A percentile compares a stretch with the other conserved stretches of the same genome.
These are phyloP conservation scores for Noctua fimbriata DNA, from an alignment of 2,888 invertebrate genomes.

Conservation along the genomic window DNA sequence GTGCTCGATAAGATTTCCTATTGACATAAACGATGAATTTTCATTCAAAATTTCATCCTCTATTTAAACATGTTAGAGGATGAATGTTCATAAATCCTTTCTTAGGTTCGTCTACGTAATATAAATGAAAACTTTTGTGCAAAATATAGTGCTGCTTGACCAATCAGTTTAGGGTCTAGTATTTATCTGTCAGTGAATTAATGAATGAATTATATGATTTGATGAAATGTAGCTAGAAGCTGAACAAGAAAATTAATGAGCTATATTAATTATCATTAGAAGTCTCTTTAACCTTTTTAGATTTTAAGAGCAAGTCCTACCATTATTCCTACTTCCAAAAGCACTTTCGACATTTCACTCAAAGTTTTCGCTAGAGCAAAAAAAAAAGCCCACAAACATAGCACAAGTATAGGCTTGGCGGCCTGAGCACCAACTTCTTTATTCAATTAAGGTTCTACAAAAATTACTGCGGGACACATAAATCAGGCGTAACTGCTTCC, in stretches of 20 bases:
- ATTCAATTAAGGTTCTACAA: constrained; percentile 83
- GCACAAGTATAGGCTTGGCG: constrained; percentile 14
- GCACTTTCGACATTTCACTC: background rate
- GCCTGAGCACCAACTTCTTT: constrained; percentile 75
- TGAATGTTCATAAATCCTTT: background rate
- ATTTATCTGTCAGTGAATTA: background rate
- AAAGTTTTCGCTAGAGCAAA: constrained; percentile 10
- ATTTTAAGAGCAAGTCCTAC: background rate
- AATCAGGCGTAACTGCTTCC: constrained; percentile 82
- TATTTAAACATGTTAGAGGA: background rate
- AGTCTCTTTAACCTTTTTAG: background rate
- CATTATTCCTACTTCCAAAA: background rate
- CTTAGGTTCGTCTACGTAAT: background rate
- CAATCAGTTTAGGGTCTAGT: background rate
- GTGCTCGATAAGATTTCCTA: too few relatives aligned
- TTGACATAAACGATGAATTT: too few relatives aligned
- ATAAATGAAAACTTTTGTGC: background rate
- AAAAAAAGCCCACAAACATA: constrained; percentile 15
- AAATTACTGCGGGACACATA: constrained; percentile 81
- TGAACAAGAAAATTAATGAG: background rate
- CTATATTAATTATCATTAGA: background rate
- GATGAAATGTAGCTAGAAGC: background rate
- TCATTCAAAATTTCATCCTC: background rate
- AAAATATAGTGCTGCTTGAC: background rate
- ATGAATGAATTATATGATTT: background rate